Base-by-base conservation (phyloP, 2,888 invertebrate species). In the Andrena minutula region DNA sequence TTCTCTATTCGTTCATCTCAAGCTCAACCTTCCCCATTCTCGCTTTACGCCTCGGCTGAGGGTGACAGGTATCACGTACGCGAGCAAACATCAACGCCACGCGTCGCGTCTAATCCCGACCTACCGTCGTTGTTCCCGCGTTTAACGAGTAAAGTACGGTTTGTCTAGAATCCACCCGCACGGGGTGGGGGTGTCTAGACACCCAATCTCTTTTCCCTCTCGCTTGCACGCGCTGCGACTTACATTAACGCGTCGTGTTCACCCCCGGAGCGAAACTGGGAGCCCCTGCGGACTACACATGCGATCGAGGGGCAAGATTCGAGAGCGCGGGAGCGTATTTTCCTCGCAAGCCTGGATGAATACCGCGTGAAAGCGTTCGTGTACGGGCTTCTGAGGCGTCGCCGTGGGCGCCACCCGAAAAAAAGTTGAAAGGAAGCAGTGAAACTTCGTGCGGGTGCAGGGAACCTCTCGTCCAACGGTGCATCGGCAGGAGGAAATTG, bases 131-230 rank as follows among this genome's bases (percentile, higher is more conserved):
- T 68, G 64, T 76, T 84, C 49, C 70, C 76, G 60, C 65, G 70
- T 74, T 73, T 80, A 69, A 64, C 77, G 73, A 73, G 69, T n/a
- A 69, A 70, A 74, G 69, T 30, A 53, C 35, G 63, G 35, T 51
- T 63, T 28, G 74, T 41, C 75, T 76, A 73, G 64, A 66, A 66
- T 65, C 65, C 41, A 63, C 51, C 70, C 12, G 4, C 7, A 23
- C 20, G 12, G 30, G 65, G 88, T 75, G 79, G 86, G 82, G 86
- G 70, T 81, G 87, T 87, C 87, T 87, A 87, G 87, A 87, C 87
- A 77, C 73, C 76, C 88, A 86, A 87, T 87, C 80, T 87, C 79
- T 77, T 60, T 61, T 61, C 64, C 64, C 68, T 75, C 68, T 51
- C 60, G 20, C 75, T 63, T 56, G 5, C 75, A 35, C 56, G 63